Percentiles rank a stretch among this genome's conserved stretches.
These are phyloP conservation scores for Phoenoteleia sp. DNA, from an alignment of 2,888 invertebrate genomes.

Conservation along the genomic window DNA sequence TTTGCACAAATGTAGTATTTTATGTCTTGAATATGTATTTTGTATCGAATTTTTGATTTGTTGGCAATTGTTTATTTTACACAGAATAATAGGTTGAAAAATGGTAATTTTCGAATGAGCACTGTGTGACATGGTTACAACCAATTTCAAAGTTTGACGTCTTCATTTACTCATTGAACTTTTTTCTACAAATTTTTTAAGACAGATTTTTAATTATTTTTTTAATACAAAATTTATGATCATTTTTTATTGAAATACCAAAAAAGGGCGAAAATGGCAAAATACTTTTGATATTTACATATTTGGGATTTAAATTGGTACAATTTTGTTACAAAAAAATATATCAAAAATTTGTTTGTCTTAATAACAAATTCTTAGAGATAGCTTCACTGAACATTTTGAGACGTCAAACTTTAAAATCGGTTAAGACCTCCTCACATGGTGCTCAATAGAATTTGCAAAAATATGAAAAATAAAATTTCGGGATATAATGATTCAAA, in stretches of 20 bases:
- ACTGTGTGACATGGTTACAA: neutral
- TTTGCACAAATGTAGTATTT: too few species aligned
- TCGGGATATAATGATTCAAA: conserved; percentile 27
- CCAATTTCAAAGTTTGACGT: neutral
- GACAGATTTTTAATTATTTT: conserved; percentile 4
- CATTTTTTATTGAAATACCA: conserved; percentile 8
- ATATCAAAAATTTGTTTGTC: too few species aligned
- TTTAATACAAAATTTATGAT: conserved; percentile 23
- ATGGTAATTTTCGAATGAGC: neutral
- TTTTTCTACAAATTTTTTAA: conserved; percentile 3
- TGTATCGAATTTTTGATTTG: neutral
- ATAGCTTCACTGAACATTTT: conserved; percentile 27
- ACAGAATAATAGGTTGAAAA: conserved; percentile 9
- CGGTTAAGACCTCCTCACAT: conserved; percentile 4
- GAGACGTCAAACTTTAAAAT: conserved; percentile 21
- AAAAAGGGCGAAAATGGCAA: conserved; percentile 8
- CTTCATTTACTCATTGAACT: conserved; percentile 6
- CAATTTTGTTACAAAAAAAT: too few species aligned
- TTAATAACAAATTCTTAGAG: too few species aligned
- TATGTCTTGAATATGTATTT: neutral
- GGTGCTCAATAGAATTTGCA: neutral
- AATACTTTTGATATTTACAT: conserved; percentile 21
- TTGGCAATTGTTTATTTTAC: conserved; percentile 5
- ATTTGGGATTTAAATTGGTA: conserved; percentile 14
- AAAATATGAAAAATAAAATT: conserved; percentile 37